phyloP scores from a whole-genome alignment of 64 coral and sea anemone species.

The Exaiptasia diaphana region DNA sequence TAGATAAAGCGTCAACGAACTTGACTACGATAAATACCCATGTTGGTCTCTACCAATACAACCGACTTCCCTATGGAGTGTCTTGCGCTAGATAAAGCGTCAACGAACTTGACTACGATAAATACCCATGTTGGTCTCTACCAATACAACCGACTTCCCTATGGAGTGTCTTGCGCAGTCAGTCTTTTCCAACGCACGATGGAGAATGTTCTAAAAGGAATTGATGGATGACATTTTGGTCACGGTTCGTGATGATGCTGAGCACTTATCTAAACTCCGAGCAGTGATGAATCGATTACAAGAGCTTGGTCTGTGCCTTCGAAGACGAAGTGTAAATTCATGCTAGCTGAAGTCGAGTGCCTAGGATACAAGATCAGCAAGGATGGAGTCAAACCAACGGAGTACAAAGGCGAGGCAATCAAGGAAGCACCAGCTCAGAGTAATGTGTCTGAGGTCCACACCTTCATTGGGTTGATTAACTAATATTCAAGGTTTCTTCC shows the following conservation, averaged over 20 bases:
- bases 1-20: too few species aligned
- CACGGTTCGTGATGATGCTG: conserved; percentile 15
- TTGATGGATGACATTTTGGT: conserved; percentile 28
- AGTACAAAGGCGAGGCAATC: conserved; percentile 6
- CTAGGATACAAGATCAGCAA: conserved; percentile 1
- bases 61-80: too few species aligned
- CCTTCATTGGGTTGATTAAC: conserved; percentile 4
- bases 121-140: conserved; percentile 31
- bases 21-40: too few species aligned
- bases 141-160: conserved; percentile 19
- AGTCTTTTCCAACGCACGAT: conserved; percentile 35
- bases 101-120: conserved; percentile 12
- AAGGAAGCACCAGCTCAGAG: background rate
- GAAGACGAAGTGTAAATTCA: too few species aligned
- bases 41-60: too few species aligned
- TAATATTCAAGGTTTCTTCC: conserved; percentile 10
- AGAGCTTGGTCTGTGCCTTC: too few species aligned
- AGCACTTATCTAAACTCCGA: conserved; percentile 28
- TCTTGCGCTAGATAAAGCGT: conserved; percentile 17
- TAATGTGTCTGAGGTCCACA: background rate
- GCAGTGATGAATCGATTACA: conserved; percentile 8
- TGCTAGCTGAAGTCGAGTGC: conserved; percentile 45
- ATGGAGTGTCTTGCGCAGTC: conserved; percentile 26
- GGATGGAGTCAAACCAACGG: conserved; percentile 19
- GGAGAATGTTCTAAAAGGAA: conserved; percentile 35